Conservation (phyloP, 2,797 vertebrate genomes). For the Picus viridis region DNA sequence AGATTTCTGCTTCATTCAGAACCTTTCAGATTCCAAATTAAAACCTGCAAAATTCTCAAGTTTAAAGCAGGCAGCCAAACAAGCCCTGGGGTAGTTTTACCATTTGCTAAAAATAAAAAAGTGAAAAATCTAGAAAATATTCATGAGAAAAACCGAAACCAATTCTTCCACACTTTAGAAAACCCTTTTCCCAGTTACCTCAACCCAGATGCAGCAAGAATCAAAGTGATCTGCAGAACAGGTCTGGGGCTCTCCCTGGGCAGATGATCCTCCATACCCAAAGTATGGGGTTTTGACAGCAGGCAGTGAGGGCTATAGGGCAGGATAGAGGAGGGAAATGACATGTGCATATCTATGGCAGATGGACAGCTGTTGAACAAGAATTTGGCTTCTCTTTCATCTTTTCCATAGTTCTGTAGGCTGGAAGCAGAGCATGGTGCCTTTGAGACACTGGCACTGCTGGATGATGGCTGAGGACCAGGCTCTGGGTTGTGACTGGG, state of each 20-base stretch:
- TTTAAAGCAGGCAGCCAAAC: neutral
- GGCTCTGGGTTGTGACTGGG: neutral
- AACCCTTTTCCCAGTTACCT: neutral
- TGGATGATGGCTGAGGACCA: accelerated
- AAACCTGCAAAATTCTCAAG: neutral
- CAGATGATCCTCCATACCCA: neutral
- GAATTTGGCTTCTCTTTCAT: neutral
- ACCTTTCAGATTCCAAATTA: constrained; percentile 6
- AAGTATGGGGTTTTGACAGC: neutral
- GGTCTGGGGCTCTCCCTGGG: neutral
- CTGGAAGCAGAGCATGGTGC: neutral
- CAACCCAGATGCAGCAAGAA: neutral
- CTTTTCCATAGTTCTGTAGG: neutral
- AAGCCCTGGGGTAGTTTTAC: constrained; percentile 1
- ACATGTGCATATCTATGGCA: accelerated
- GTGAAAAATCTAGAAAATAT: neutral
- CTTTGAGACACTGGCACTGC: neutral
- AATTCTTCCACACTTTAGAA: neutral
- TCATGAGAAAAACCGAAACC: neutral
- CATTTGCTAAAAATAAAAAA: neutral
- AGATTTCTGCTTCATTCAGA: neutral
- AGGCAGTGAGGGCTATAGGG: neutral
- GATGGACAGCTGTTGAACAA: neutral
- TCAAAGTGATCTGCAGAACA: neutral
- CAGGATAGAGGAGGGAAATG: neutral